phyloP scores from a whole-genome alignment of 2,797 vertebrate species.

The Apogon talboti region DNA sequence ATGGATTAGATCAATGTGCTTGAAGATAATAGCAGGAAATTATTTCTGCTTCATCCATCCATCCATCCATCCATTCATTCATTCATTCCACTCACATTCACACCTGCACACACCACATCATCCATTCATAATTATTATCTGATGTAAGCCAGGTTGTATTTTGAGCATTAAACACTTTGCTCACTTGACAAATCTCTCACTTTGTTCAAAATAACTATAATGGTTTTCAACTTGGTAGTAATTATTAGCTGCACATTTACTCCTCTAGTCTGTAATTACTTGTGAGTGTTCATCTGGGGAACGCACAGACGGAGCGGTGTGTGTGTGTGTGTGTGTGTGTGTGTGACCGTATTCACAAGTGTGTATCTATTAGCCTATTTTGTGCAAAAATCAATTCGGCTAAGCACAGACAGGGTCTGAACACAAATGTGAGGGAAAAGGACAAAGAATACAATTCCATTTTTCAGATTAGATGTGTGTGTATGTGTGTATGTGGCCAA shows the following conservation, averaged over 20 bases:
- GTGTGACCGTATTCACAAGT: background rate
- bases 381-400: constrained; percentile 36
- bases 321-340: constrained; percentile 7
- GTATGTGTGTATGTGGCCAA: background rate
- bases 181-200: constrained; percentile 31
- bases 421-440: constrained; percentile 19
- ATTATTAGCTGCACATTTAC: constrained; percentile 43
- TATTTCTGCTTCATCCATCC: background rate
- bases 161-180: constrained; percentile 42
- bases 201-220: constrained; percentile 32
- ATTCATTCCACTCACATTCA: too few species aligned
- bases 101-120: background rate
- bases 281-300: constrained; percentile 32
- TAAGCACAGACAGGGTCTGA: constrained; percentile 9
- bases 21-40: background rate
- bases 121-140: constrained; percentile 23
- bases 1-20: background rate
- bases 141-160: constrained; percentile 20
- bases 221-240: constrained; percentile 26
- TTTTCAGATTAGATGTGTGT: constrained; percentile 1
- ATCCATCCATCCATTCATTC: too few species aligned
- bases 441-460: constrained; percentile 28
- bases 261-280: constrained; percentile 55
- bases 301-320: constrained; percentile 17
- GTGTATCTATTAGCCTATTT: constrained; percentile 24